Conservation (phyloP, 2,113 vertebrate species). For the Alethe castanea region DNA sequence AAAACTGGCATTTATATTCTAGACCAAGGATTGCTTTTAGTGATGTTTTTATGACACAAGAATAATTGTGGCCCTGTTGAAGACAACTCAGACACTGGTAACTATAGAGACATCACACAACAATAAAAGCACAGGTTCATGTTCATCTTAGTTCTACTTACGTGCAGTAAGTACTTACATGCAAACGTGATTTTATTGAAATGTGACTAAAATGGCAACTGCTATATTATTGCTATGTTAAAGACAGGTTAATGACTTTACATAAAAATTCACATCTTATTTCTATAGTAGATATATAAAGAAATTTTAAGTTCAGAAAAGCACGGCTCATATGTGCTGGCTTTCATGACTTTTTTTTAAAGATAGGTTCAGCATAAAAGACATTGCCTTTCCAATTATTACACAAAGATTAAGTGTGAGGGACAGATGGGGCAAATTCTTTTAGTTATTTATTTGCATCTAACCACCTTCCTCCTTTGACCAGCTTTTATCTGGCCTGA, state of each 20-base stretch:
- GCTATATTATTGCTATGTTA: background rate
- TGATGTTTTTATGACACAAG: background rate
- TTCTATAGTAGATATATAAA: background rate
- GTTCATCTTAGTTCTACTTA: background rate
- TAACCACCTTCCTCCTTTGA: background rate
- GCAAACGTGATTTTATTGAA: background rate
- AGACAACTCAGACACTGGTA: background rate
- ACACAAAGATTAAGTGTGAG: background rate
- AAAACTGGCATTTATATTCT: background rate
- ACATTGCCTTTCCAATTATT: background rate
- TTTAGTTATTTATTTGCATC: background rate
- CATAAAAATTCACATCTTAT: background rate
- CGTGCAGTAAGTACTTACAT: background rate
- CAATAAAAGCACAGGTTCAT: background rate
- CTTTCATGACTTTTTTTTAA: background rate
- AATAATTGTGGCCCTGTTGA: background rate
- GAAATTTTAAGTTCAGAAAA: background rate
- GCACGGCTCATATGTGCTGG: background rate
- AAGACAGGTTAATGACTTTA: background rate
- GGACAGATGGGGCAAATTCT: background rate
- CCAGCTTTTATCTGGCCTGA: background rate
- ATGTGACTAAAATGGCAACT: background rate
- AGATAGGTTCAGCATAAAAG: background rate
- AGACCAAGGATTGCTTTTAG: background rate
- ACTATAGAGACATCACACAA: background rate